These are phyloP conservation scores for Gallinago solitaria DNA, from an alignment of 2,797 vertebrate species.

Conservation along the genomic window DNA sequence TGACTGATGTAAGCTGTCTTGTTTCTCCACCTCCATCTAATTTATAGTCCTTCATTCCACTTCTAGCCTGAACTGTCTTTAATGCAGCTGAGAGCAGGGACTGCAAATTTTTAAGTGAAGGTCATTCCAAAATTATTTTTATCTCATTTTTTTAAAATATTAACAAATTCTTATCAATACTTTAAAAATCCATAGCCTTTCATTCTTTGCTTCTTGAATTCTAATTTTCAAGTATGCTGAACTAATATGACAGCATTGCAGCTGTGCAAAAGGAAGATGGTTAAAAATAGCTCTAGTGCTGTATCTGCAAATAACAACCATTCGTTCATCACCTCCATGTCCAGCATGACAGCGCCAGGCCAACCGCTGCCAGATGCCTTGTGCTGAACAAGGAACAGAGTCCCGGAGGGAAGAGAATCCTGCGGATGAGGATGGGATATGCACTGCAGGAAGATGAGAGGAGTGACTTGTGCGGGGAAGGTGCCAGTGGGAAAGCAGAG, in stretches of 20 bases:
- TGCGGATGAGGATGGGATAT: background rate
- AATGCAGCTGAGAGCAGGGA: background rate
- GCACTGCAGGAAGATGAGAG: accelerated
- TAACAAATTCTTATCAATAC: background rate
- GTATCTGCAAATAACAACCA: background rate
- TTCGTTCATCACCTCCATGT: background rate
- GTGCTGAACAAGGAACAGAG: background rate
- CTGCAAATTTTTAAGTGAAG: background rate
- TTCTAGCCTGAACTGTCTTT: background rate
- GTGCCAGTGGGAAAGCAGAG: background rate
- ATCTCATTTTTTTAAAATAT: background rate
- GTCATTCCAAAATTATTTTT: background rate
- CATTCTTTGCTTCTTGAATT: background rate
- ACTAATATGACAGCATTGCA: background rate
- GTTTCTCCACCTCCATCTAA: background rate
- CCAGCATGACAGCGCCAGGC: background rate
- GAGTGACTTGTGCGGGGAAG: background rate
- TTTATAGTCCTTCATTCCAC: background rate
- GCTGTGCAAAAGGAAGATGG: background rate
- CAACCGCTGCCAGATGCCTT: background rate
- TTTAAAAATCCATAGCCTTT: background rate
- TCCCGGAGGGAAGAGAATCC: background rate
- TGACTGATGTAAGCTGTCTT: background rate
- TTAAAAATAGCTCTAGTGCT: background rate
- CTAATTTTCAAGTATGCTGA: background rate